A percentile compares a stretch with the other conserved stretches of the same genome.
phyloP scores from a whole-genome alignment of 2,113 vertebrate genomes.

The Phaetusa simplex region DNA sequence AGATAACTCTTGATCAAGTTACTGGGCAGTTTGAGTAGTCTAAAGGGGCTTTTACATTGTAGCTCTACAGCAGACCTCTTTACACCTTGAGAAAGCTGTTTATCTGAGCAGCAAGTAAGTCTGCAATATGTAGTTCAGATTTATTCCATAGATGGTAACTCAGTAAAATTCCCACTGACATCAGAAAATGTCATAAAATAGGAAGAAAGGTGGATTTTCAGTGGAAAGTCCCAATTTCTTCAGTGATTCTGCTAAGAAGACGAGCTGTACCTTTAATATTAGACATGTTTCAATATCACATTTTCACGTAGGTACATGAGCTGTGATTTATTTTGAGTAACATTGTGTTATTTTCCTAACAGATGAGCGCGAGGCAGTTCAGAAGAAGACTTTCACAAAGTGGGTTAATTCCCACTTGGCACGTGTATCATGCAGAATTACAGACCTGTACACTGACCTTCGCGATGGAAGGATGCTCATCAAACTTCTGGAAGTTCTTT shows the following conservation, averaged over 20 bases:
- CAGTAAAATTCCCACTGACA: neutral
- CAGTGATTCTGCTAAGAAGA: neutral
- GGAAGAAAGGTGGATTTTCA: neutral
- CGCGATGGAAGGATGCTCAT: conserved; percentile 95
- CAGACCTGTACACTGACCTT: conserved; percentile 92
- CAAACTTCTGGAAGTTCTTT: conserved; percentile 93
- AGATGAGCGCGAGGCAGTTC: conserved; percentile 96
- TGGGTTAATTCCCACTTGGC: conserved; percentile 97
- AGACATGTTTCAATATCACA: neutral
- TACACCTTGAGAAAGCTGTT: neutral
- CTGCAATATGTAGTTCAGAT: neutral
- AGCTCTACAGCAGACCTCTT: neutral
- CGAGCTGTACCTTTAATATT: neutral
- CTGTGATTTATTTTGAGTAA: neutral
- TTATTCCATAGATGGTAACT: neutral
- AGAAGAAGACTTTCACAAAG: conserved; percentile 97
- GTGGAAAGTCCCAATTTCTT: neutral
- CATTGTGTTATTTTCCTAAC: neutral
- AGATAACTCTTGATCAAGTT: neutral
- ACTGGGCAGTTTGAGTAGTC: neutral
- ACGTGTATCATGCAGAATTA: conserved; percentile 92
- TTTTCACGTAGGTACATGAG: rapidly evolving
- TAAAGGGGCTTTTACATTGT: neutral
- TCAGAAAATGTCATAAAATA: neutral
- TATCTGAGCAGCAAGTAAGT: neutral